Evolutionary conservation across 2,113 vertebrate genomes (phyloP).

Genomic region (Balaenoptera acutorostrata): DNA sequence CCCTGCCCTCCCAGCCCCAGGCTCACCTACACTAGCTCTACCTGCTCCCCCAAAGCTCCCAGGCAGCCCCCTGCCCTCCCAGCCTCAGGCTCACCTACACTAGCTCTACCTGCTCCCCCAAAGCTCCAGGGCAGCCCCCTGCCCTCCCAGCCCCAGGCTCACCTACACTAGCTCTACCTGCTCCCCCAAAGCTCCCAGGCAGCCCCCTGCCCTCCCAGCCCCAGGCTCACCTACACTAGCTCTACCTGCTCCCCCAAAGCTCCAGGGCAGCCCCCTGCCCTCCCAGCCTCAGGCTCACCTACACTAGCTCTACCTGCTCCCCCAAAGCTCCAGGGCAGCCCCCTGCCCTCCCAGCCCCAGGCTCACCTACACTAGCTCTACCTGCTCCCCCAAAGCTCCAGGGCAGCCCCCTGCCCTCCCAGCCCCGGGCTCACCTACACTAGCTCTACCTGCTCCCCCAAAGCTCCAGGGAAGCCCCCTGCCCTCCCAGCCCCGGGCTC

Average conservation of each 20-base stretch:
- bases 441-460: background rate
- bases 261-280: background rate
- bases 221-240: rapidly evolving
- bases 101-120: rapidly evolving
- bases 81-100: rapidly evolving
- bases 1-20: rapidly evolving
- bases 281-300: too few species aligned
- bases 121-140: rapidly evolving
- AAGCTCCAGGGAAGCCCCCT: too few species aligned
- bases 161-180: background rate
- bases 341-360: rapidly evolving
- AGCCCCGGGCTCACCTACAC: rapidly evolving
- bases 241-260: rapidly evolving
- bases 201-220: rapidly evolving
- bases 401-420: too few species aligned
- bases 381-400: too few species aligned
- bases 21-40: background rate
- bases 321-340: rapidly evolving
- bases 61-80: rapidly evolving
- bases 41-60: background rate
- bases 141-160: rapidly evolving
- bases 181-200: rapidly evolving
- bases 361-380: too few species aligned
- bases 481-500: rapidly evolving
- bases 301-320: rapidly evolving